phyloP scores from a whole-genome alignment of 2,888 invertebrate genomes.

The Baronia brevicornis region DNA sequence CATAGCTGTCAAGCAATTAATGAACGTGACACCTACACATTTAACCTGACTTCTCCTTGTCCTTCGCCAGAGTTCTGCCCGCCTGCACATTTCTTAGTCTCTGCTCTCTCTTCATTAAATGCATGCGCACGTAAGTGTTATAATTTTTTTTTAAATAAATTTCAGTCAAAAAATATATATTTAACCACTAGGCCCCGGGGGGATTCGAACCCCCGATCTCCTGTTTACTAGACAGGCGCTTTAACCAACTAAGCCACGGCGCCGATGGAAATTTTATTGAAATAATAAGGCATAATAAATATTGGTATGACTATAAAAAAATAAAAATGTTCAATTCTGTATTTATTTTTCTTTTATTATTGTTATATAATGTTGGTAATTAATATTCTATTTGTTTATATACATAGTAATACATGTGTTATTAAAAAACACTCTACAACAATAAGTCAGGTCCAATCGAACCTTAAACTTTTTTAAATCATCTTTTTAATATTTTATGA shows the following conservation, averaged over 20 bases:
- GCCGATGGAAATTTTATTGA: conserved; percentile 32
- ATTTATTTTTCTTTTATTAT: too few species aligned
- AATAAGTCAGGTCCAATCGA: too few species aligned
- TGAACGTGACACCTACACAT: conserved; percentile 53
- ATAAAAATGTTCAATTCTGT: too few species aligned
- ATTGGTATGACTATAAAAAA: too few species aligned
- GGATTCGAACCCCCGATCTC: conserved; percentile 76
- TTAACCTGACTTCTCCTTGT: conserved; percentile 68
- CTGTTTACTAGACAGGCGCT: conserved; percentile 76
- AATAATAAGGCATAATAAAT: conserved; percentile 27
- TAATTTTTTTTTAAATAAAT: conserved; percentile 1
- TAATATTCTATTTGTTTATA: conserved; percentile 8
- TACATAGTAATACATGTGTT: too few species aligned
- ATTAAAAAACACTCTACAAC: too few species aligned
- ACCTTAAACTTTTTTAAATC: too few species aligned
- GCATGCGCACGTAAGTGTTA: conserved; percentile 75
- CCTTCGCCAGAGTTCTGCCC: conserved; percentile 65
- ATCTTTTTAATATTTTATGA: too few species aligned
- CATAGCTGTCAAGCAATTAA: conserved; percentile 64
- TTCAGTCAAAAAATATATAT: conserved; percentile 12
- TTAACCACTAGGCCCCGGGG: conserved; percentile 61
- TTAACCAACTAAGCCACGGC: conserved; percentile 76
- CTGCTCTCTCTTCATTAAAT: conserved; percentile 63
- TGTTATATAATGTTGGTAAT: too few species aligned
- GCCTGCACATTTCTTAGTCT: conserved; percentile 67